Evolutionary conservation across 2,888 invertebrate genomes (phyloP).

Genomic region (Hypolimnas misippus): DNA sequence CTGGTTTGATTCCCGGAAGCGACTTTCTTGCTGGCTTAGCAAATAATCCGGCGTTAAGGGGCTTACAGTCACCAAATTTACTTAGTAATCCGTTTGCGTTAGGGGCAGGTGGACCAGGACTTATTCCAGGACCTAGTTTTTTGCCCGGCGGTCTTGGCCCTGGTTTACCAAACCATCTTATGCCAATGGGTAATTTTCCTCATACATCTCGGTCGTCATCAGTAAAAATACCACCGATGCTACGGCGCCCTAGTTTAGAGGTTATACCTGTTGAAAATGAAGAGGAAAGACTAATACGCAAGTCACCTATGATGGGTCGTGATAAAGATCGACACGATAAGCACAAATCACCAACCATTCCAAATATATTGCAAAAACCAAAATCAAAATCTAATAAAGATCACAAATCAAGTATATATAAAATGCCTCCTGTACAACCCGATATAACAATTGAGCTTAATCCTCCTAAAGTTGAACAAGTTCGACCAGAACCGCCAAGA

Average conservation of each 20-base stretch:
- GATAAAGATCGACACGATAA: conserved; percentile 76
- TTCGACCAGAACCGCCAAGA: conserved; percentile 57
- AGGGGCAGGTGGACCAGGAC: conserved; percentile 83
- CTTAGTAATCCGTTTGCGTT: conserved; percentile 81
- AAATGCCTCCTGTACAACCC: conserved; percentile 79
- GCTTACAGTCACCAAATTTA: conserved; percentile 67
- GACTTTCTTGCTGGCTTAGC: conserved; percentile 73
- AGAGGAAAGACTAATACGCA: conserved; percentile 69
- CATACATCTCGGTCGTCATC: conserved; percentile 84
- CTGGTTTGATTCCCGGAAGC: conserved; percentile 77
- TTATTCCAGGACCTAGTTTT: conserved; percentile 84
- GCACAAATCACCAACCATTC: conserved; percentile 79
- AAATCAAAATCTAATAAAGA: conserved; percentile 76
- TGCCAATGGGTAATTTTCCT: conserved; percentile 80
- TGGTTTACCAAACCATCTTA: conserved; percentile 79
- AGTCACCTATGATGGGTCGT: conserved; percentile 61
- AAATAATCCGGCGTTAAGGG: conserved; percentile 77
- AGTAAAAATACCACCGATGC: conserved; percentile 83
- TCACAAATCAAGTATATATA: conserved; percentile 73
- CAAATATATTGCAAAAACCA: conserved; percentile 77
- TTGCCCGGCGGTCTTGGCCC: conserved; percentile 62
- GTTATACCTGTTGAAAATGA: conserved; percentile 82
- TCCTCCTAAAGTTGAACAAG: conserved; percentile 70
- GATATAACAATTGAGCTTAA: conserved; percentile 86
- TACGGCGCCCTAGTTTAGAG: conserved; percentile 84